A percentile compares a stretch with the other conserved stretches of the same genome.
These are phyloP conservation scores for Drosophila prostipennis DNA, from an alignment of 2,888 invertebrate genomes.

Conservation along the genomic window DNA sequence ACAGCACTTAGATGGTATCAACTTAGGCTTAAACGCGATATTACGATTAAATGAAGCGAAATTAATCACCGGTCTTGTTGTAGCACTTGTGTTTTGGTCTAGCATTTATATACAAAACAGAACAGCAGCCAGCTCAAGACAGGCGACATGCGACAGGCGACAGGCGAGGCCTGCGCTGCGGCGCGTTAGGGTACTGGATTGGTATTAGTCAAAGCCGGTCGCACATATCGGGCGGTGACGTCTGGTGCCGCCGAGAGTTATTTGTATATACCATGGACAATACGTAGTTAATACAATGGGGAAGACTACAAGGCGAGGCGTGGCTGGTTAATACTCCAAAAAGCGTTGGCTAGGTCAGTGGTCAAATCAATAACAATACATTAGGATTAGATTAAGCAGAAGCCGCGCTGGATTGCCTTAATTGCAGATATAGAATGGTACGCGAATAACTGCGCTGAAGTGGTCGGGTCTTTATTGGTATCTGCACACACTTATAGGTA, in stretches of 20 bases:
- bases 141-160: not conserved
- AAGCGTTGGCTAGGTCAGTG: conserved; percentile 37
- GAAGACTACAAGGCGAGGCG: conserved; percentile 33
- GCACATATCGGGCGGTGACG: not conserved
- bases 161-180: conserved; percentile 7
- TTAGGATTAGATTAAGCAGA: conserved; percentile 41
- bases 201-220: conserved; percentile 30
- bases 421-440: conserved; percentile 22
- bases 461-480: conserved; percentile 1
- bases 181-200: conserved; percentile 26
- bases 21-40: conserved; percentile 43
- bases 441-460: conserved; percentile 21
- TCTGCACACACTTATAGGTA: conserved; percentile 21
- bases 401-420: conserved; percentile 13
- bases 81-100: conserved; percentile 17
- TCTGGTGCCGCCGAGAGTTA: conserved; percentile 7
- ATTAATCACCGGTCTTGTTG: conserved; percentile 59
- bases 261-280: conserved; percentile 17
- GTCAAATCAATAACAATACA: conserved; percentile 21
- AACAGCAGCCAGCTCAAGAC: conserved; percentile 15
- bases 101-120: conserved; percentile 65
- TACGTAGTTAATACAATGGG: conserved; percentile 27
- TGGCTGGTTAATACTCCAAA: conserved; percentile 38
- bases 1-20: conserved; percentile 58
- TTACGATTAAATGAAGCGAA: conserved; percentile 60